Percentiles rank a stretch among this genome's conserved stretches.
phyloP scores from a whole-genome alignment of 64 coral and sea anemone species.

The Stichodactyla mertensii region DNA sequence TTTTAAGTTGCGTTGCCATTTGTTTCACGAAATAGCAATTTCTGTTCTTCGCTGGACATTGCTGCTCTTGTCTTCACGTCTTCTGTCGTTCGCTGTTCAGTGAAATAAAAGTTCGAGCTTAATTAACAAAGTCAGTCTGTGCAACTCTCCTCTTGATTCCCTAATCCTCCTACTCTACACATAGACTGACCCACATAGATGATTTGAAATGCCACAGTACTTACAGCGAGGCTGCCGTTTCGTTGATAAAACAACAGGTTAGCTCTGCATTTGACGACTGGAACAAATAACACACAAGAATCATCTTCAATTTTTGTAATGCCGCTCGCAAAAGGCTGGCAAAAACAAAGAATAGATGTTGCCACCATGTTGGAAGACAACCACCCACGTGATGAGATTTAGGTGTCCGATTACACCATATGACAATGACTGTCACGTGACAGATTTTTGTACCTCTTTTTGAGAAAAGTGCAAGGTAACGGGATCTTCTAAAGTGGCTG shows the following conservation, averaged over 20 bases:
- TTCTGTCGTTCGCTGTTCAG: no score
- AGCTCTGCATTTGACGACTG: conserved; percentile 14
- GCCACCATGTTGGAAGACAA: no score
- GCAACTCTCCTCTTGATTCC: no score
- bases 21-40: no score
- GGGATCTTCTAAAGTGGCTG: conserved; percentile 28
- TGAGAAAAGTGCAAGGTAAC: conserved; percentile 34
- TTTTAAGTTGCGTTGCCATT: no score
- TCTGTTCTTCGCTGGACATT: no score
- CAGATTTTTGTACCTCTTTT: conserved; percentile 18
- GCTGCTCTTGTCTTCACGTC: no score
- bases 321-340: background rate
- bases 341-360: background rate
- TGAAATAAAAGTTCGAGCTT: no score
- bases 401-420: no score
- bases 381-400: background rate
- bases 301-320: background rate
- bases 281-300: background rate
- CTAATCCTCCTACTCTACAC: no score
- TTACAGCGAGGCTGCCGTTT: conserved; percentile 38
- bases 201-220: background rate
- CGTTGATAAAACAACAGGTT: conserved; percentile 39
- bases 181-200: background rate
- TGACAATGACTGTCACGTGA: no score
- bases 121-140: no score